These are phyloP conservation scores for Trachops cirrhosus DNA, from an alignment of 2,797 vertebrate species.

Conservation along the genomic window DNA sequence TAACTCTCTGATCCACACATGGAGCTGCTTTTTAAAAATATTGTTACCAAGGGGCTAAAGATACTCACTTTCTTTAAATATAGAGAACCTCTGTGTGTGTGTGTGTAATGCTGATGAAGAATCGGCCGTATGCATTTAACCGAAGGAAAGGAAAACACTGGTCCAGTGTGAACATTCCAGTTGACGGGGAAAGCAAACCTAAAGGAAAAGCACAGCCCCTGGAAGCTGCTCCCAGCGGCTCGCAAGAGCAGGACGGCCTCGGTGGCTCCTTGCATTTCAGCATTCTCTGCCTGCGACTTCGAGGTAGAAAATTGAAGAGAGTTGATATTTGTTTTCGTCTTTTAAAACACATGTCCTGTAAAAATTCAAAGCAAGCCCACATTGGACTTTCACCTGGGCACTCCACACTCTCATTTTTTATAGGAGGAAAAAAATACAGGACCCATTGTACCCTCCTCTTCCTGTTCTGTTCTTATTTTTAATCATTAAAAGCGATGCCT, in stretches of 20 bases:
- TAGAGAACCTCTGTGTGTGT: not conserved
- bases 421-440: slow-evolving; percentile 29
- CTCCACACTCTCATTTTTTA: not conserved
- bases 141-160: slow-evolving; percentile 70
- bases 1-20: slow-evolving; percentile 37
- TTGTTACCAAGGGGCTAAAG: slow-evolving; percentile 67
- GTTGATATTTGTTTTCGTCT: not conserved
- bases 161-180: slow-evolving; percentile 78
- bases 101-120: slow-evolving; percentile 55
- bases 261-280: slow-evolving; percentile 20
- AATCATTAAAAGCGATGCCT: slow-evolving; percentile 75
- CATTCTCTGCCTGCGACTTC: not conserved
- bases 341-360: not conserved
- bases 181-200: slow-evolving; percentile 55
- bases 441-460: not conserved
- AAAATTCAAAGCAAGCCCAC: slow-evolving; percentile 70
- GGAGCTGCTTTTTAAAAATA: slow-evolving; percentile 63
- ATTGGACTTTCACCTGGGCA: slow-evolving; percentile 60
- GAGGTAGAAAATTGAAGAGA: slow-evolving; percentile 34
- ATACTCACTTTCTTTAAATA: slow-evolving; percentile 67
- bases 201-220: not conserved
- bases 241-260: not conserved
- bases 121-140: slow-evolving; percentile 59
- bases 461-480: slow-evolving; percentile 24
- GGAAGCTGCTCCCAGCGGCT: not conserved